phyloP scores from a whole-genome alignment of 2,888 invertebrate genomes.

The Rapana venosa region DNA sequence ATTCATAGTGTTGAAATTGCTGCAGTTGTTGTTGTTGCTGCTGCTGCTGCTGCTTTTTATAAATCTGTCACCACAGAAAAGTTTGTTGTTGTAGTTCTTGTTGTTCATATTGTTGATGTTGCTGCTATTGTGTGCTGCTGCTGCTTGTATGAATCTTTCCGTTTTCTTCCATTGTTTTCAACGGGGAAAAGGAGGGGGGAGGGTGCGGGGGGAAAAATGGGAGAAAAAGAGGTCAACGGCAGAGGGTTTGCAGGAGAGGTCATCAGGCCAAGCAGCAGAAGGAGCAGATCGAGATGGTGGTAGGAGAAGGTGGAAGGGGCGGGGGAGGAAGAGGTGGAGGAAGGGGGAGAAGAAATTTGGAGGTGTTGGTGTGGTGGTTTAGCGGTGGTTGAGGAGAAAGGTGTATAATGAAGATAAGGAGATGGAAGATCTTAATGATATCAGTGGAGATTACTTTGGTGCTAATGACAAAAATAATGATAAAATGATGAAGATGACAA shows the following conservation, averaged over 20 bases:
- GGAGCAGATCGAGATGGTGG: constrained; percentile 64
- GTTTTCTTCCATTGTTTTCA: background rate
- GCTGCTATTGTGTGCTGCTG: no score
- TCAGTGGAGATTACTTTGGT: no score
- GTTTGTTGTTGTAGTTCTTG: no score
- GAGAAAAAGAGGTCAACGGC: constrained; percentile 74
- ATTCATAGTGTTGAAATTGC: no score
- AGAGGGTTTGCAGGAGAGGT: constrained; percentile 76
- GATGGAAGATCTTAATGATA: no score
- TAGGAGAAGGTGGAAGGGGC: background rate
- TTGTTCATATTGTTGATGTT: no score
- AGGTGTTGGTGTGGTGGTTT: background rate
- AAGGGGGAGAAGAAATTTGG: background rate
- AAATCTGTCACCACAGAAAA: no score
- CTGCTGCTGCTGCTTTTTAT: no score
- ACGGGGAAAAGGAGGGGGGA: constrained; percentile 63
- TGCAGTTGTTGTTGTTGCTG: no score
- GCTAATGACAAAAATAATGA: no score
- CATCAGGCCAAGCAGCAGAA: constrained; percentile 71
- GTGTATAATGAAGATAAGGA: background rate
- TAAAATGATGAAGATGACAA: no score
- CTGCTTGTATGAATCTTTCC: background rate
- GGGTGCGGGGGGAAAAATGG: constrained; percentile 70
- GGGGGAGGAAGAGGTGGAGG: no score
- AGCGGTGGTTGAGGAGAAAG: background rate